Evolutionary conservation across 2,888 invertebrate species (phyloP), one percentile per base, ranked within the genome.

Genomic region (Cyclophora albipunctata): DNA sequence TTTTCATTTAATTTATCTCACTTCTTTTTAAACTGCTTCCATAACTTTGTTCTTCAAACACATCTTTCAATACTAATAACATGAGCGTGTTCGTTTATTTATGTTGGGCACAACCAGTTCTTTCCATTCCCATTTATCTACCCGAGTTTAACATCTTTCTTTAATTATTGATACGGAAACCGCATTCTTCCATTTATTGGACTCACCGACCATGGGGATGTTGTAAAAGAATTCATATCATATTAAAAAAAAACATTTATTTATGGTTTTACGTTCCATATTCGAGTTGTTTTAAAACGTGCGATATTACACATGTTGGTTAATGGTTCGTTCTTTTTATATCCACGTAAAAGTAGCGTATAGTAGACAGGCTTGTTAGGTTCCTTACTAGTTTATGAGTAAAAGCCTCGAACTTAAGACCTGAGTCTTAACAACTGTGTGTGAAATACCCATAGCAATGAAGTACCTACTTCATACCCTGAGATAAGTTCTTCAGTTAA

Each of bases 151-250:
- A 81, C 79, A 70, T 75, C 66, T 73, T 72, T 43, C 71, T 81
- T 81, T 84, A 84, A 84, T 37, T 37, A 37, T 83, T 85, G 82
- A 83, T 78, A 78, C 73, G 74, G 67, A 75, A 67, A 75, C 78
- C 75, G 75, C 82, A 81, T 84, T 77, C 82, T 73, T 63, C 65
- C 61, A 69, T 79, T 79, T 78, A 76, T 78, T 76, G 71, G 68
- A 63, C 66, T 69, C 67, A 65, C 64, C 64, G 34, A 34, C 20
- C 43, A 37, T 37, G 37, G 46, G 34, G 6, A 7, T 7, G 7
- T 40, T 42, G 37, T 42, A 42, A 42, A 47, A 43, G 20, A 43
- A 33, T 43, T 43, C 43, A 33, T 43, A 43, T 43, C 6, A 34
- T 43, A 43, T 43, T 33, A 43, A 43, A 37, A 37, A n/a, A 37